phyloP scores from a whole-genome alignment of 2,888 invertebrate genomes.

The Leptinotarsa peninsularis region DNA sequence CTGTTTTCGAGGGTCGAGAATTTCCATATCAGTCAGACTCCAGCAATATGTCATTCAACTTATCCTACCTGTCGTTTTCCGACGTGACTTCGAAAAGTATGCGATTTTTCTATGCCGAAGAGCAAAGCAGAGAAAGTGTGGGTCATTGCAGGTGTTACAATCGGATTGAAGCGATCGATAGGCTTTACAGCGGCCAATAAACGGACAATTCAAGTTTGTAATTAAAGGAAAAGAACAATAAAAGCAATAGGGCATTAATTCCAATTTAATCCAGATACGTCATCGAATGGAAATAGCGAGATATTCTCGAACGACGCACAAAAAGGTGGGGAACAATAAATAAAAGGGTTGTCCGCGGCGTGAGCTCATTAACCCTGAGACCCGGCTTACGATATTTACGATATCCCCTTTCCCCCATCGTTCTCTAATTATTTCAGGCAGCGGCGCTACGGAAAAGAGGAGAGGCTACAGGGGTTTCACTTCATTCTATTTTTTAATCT shows the following conservation, averaged over 20 bases:
- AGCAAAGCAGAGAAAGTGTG: background rate
- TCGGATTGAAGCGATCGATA: constrained; percentile 10
- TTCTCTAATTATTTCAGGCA: constrained; percentile 25
- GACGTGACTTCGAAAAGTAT: too few species aligned
- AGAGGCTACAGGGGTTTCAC: too few species aligned
- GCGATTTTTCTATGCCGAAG: too few species aligned
- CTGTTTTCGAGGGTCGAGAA: too few species aligned
- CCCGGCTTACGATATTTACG: constrained; percentile 55
- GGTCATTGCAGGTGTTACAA: background rate
- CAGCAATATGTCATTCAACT: too few species aligned
- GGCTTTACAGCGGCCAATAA: constrained; percentile 23
- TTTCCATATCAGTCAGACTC: too few species aligned
- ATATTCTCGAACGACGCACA: constrained; percentile 28
- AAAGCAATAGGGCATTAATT: constrained; percentile 50
- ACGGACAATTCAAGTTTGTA: constrained; percentile 45
- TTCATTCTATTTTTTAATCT: too few species aligned
- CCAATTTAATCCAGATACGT: constrained; percentile 57
- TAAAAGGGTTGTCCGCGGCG: constrained; percentile 59
- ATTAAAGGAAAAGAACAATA: constrained; percentile 48
- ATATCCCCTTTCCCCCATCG: constrained; percentile 46
- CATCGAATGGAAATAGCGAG: constrained; percentile 50
- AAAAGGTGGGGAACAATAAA: constrained; percentile 57
- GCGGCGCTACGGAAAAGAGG: background rate
- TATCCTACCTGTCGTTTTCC: too few species aligned
- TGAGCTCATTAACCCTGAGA: constrained; percentile 60